These are phyloP conservation scores for Drosophila cyrtoloma DNA, from an alignment of 2,888 invertebrate species.

Conservation along the genomic window DNA sequence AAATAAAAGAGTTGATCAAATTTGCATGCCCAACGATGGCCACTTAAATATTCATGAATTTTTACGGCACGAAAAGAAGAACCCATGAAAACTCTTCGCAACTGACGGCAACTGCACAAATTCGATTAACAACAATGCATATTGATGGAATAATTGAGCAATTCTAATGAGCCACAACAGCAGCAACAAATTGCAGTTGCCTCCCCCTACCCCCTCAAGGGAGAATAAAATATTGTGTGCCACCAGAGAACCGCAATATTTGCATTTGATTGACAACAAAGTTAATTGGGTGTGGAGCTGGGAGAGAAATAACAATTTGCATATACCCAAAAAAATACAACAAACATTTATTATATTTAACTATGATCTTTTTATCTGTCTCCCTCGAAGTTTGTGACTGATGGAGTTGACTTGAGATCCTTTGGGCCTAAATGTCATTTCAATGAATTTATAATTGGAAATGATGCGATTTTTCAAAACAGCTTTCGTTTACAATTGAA, in stretches of 20 bases:
- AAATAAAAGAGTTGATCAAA: conserved; percentile 11
- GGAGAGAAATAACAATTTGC: conserved; percentile 57
- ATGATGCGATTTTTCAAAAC: conserved; percentile 56
- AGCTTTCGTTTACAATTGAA: conserved; percentile 39
- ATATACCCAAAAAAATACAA: conserved; percentile 44
- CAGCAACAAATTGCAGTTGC: conserved; percentile 71
- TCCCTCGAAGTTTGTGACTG: conserved; percentile 56
- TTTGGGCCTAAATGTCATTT: conserved; percentile 76
- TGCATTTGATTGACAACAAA: conserved; percentile 81
- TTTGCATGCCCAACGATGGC: conserved; percentile 39
- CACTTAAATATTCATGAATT: conserved; percentile 78
- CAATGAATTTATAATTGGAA: conserved; percentile 80
- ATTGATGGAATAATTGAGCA: conserved; percentile 84
- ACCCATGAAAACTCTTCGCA: background rate
- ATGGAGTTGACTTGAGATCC: conserved; percentile 56
- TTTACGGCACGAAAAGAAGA: conserved; percentile 40
- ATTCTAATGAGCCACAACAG: conserved; percentile 78
- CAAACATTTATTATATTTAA: conserved; percentile 76
- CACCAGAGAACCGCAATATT: conserved; percentile 71
- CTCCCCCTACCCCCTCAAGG: conserved; percentile 1
- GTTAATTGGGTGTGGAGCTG: conserved; percentile 80
- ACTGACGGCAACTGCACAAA: conserved; percentile 45
- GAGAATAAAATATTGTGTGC: conserved; percentile 19
- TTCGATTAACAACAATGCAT: conserved; percentile 79
- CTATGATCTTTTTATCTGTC: conserved; percentile 39